Conservation (phyloP, 1,140 invertebrate genomes). For the Drosophila parvula region DNA sequence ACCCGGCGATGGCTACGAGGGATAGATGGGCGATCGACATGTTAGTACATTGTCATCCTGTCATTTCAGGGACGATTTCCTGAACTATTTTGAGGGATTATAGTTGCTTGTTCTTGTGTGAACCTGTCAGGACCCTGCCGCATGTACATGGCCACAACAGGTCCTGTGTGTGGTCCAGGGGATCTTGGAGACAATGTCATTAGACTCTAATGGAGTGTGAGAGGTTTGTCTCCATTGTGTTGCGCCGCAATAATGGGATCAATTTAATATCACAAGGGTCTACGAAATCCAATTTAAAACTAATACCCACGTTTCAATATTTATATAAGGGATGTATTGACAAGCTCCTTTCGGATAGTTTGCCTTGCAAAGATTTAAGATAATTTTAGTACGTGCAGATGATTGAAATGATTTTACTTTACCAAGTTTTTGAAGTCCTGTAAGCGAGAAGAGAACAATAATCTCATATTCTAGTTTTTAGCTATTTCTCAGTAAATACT, state of each 20-base stretch:
- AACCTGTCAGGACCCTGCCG: conserved; percentile 48
- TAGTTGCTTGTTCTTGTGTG: conserved; percentile 34
- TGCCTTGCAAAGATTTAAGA: neutral
- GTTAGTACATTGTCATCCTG: conserved; percentile 59
- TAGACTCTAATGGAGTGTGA: conserved; percentile 50
- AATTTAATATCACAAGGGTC: neutral
- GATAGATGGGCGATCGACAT: conserved; percentile 36
- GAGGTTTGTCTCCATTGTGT: conserved; percentile 30
- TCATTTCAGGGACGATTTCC: conserved; percentile 61
- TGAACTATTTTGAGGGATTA: conserved; percentile 61
- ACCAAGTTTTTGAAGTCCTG: too few relatives aligned
- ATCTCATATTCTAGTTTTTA: too few relatives aligned
- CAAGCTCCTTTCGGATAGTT: neutral
- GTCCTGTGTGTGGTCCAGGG: conserved; percentile 57
- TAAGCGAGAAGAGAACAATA: too few relatives aligned
- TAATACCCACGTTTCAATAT: neutral
- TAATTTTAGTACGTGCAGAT: too few relatives aligned
- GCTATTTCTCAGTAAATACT: too few relatives aligned
- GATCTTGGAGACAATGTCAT: conserved; percentile 36
- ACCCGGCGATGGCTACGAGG: neutral
- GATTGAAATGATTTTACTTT: too few relatives aligned
- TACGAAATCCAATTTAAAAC: neutral
- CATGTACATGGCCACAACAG: conserved; percentile 39
- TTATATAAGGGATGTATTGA: neutral
- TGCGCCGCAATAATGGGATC: conserved; percentile 5